phyloP scores from a whole-genome alignment of 2,888 invertebrate genomes.

The Unio delphinus region DNA sequence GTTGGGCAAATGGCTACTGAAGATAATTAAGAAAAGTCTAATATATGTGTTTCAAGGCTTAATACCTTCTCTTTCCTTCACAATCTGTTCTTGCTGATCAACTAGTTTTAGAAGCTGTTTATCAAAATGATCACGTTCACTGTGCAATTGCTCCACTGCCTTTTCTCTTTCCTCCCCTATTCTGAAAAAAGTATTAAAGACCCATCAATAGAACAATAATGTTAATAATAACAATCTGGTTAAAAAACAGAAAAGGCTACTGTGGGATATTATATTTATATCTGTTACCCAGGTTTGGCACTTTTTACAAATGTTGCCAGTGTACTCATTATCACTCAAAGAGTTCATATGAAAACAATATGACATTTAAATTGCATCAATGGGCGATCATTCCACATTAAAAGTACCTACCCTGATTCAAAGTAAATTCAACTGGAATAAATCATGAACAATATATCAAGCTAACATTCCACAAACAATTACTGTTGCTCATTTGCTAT shows the following conservation, averaged over 20 bases:
- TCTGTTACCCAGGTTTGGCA: too few species aligned
- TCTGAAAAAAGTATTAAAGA: slow-evolving; percentile 30
- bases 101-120: slow-evolving; percentile 55
- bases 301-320: too few species aligned
- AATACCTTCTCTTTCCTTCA: slow-evolving; percentile 61
- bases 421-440: too few species aligned
- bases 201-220: background rate
- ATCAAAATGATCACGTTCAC: slow-evolving; percentile 57
- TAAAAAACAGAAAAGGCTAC: background rate
- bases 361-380: too few species aligned
- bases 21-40: background rate
- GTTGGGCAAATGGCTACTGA: background rate
- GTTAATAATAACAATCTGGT: background rate
- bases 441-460: too few species aligned
- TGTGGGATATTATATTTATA: too few species aligned
- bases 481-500: too few species aligned
- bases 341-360: too few species aligned
- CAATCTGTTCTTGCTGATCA: slow-evolving; percentile 57
- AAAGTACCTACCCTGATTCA: too few species aligned
- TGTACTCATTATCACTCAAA: too few species aligned
- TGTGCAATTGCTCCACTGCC: slow-evolving; percentile 48
- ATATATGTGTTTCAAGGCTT: background rate
- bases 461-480: too few species aligned
- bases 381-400: too few species aligned
- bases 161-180: slow-evolving; percentile 64